Base-by-base conservation (phyloP, 2,888 invertebrate genomes). In the Drosophila infuscata region DNA sequence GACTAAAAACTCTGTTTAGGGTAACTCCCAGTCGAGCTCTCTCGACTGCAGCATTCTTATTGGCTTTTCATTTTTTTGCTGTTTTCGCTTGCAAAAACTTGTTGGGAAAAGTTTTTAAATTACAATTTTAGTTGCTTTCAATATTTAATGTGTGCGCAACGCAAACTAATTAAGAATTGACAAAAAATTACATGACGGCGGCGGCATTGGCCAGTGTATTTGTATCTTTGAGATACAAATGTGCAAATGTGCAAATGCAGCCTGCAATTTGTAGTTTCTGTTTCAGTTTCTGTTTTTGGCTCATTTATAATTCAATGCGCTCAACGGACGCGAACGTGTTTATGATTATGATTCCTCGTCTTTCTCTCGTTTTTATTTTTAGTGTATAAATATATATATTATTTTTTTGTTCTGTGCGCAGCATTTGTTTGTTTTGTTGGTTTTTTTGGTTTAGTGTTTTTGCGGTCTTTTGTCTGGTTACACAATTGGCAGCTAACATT, bases 401-500 rank as follows among this genome's bases (percentile, higher is more conserved):
- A n/a, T 65, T 53, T 65, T 70, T 65, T 61, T n/a, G n/a, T n/a
- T 32, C 61, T 49, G 54, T 43, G 51, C 48, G 29, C 12, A 33
- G 12, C 11, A 41, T 46, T 63, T 74, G 52, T 52, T 48, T 58
- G 0, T 12, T 1, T 25, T 68, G 74, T 73, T 52, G 15, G 8
- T 9, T 71, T 73, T 70, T 70, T 53, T 35, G 49, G 36, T 49
- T 54, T 12, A 30, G 60, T 75, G 70, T 61, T 83, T 72, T 79
- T 81, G 83, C 65, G 81, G 82, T 80, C 67, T 82, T 83, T 88
- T 82, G 77, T 81, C 74, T 77, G 79, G 86, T 85, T 81, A 78
- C 76, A 80, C 76, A 87, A 84, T 83, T 89, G 85, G 82, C 85
- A 87, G 84, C 75, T 73, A 78, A 83, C 87, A 86, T 89, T 87